A percentile compares a stretch with the other conserved stretches of the same genome.
Evolutionary conservation across 1,140 invertebrate genomes (phyloP).

Genomic region (Acromyrmex echinatior): DNA sequence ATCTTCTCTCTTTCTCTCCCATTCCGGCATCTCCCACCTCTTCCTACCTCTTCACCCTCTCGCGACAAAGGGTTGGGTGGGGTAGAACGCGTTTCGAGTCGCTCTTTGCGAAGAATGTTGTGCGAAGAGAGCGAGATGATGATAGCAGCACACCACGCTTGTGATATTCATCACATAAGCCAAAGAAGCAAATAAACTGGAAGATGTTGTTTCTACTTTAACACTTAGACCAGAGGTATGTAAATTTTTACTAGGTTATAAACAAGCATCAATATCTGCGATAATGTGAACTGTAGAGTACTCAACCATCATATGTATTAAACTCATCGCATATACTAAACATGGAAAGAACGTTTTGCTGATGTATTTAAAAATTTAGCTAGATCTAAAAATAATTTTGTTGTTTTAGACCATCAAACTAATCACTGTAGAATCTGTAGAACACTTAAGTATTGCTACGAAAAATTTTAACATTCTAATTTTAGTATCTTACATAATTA

Average conservation of each 20-base stretch:
- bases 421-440: too few species aligned
- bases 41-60: slow-evolving; percentile 56
- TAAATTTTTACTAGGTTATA: neutral
- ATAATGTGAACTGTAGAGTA: neutral
- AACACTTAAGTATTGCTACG: too few species aligned
- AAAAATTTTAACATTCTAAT: too few species aligned
- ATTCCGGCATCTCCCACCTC: slow-evolving; percentile 43
- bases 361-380: too few species aligned
- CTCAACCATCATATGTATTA: too few species aligned
- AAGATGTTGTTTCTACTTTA: slow-evolving; percentile 47
- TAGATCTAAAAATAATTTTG: too few species aligned
- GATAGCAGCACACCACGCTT: slow-evolving; percentile 56
- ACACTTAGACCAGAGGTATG: slow-evolving; percentile 9
- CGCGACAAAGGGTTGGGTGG: slow-evolving; percentile 66
- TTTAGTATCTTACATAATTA: too few species aligned
- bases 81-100: slow-evolving; percentile 65
- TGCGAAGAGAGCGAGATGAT: slow-evolving; percentile 64
- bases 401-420: too few species aligned
- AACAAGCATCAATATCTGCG: neutral
- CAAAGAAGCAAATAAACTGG: slow-evolving; percentile 64
- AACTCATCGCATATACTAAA: too few species aligned
- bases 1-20: slow-evolving; percentile 67
- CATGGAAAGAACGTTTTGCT: too few species aligned
- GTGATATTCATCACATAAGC: slow-evolving; percentile 61
- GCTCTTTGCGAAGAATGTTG: slow-evolving; percentile 64